Percentiles rank a stretch among this genome's conserved stretches.
Evolutionary conservation across 2,797 vertebrate species (phyloP).

Genomic region (Diglossa cyanea): DNA sequence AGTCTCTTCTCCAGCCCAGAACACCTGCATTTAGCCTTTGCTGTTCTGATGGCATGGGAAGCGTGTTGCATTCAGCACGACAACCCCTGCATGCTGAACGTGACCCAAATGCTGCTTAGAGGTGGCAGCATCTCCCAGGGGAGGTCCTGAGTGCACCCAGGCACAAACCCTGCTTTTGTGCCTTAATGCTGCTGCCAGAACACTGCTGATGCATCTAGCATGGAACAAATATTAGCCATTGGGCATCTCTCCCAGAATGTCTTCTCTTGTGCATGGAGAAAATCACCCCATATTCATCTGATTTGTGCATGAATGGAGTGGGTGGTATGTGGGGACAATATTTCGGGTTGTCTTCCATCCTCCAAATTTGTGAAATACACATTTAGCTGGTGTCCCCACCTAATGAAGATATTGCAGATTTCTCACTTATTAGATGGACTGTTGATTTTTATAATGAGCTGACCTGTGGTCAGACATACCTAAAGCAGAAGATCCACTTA

Average conservation of each 20-base stretch:
- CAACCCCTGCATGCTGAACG: neutral
- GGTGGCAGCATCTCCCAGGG: conserved; percentile 30
- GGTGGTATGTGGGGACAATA: neutral
- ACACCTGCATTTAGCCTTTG: neutral
- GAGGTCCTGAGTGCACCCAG: conserved; percentile 15
- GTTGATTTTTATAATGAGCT: neutral
- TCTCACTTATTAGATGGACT: neutral
- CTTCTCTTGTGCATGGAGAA: neutral
- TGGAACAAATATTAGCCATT: neutral
- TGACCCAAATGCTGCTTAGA: neutral
- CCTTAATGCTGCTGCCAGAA: neutral
- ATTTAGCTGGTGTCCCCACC: neutral
- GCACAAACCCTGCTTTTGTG: conserved; percentile 4
- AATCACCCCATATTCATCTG: neutral
- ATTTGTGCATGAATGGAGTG: neutral
- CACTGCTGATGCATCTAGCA: neutral
- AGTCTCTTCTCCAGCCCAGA: neutral
- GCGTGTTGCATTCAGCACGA: neutral
- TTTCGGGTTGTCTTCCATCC: neutral
- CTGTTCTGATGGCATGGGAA: neutral
- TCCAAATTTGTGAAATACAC: neutral
- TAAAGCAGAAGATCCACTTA: neutral
- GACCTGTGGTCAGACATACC: neutral
- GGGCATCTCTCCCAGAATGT: neutral
- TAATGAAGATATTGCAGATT: neutral